phyloP scores from a whole-genome alignment of 2,888 invertebrate species.

The Andrena trimmerana region DNA sequence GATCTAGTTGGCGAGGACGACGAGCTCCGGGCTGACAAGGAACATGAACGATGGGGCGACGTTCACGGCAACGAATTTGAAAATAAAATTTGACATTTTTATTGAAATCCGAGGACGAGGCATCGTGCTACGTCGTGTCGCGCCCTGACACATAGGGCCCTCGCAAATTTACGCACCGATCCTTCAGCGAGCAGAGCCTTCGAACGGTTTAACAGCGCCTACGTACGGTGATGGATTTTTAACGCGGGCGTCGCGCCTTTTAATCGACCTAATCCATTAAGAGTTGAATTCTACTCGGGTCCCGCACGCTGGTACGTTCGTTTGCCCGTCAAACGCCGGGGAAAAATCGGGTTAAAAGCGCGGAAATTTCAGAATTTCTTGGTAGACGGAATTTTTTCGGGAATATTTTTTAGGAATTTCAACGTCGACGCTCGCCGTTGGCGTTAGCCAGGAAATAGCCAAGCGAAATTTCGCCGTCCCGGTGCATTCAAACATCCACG shows the following conservation, averaged over 20 bases:
- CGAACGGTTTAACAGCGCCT: constrained; percentile 52
- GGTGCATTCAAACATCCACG: not conserved
- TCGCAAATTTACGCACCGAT: constrained; percentile 7
- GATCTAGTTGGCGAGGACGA: constrained; percentile 17
- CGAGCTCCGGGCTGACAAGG: constrained; percentile 59
- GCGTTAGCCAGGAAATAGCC: not conserved
- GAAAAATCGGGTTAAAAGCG: constrained; percentile 23
- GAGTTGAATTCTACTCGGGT: constrained; percentile 34
- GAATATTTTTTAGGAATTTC: constrained; percentile 4
- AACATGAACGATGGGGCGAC: constrained; percentile 69
- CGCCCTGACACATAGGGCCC: constrained; percentile 29
- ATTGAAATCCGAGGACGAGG: constrained; percentile 73
- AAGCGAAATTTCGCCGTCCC: constrained; percentile 15
- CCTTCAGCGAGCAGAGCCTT: constrained; percentile 20
- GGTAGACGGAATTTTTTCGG: constrained; percentile 5
- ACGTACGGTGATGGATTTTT: constrained; percentile 62
- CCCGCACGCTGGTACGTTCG: not conserved
- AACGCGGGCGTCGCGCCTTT: constrained; percentile 44
- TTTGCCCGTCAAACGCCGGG: constrained; percentile 9
- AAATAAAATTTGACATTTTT: constrained; percentile 78
- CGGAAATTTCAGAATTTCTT: constrained; percentile 2
- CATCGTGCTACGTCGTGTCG: constrained; percentile 44
- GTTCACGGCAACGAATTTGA: constrained; percentile 68
- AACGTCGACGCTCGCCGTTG: not conserved
- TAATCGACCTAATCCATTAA: constrained; percentile 62